phyloP scores from a whole-genome alignment of 1,140 invertebrate genomes.

The Arctopsyche grandis region DNA sequence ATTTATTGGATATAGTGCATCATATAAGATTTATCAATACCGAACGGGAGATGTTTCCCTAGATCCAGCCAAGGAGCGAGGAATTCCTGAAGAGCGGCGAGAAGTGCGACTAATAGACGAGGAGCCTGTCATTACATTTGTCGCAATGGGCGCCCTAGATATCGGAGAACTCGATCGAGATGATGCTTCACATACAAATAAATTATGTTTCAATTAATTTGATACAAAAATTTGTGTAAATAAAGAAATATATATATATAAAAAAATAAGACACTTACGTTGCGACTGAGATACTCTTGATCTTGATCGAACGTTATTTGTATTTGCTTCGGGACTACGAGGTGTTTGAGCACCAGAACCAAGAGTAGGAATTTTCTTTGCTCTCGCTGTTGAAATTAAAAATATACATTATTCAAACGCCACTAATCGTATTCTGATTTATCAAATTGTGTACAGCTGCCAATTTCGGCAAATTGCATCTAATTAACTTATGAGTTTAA shows the following conservation, averaged over 20 bases:
- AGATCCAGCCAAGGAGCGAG: constrained; percentile 73
- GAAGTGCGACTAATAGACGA: constrained; percentile 57
- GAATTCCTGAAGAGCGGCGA: constrained; percentile 75
- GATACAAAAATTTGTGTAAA: neutral
- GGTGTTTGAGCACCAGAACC: constrained; percentile 64
- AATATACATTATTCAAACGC: constrained; percentile 1
- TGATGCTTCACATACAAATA: constrained; percentile 68
- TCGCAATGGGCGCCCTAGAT: constrained; percentile 71
- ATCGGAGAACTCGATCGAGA: constrained; percentile 90
- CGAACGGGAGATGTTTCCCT: constrained; percentile 74
- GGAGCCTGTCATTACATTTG: constrained; percentile 36
- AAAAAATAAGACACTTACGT: constrained; percentile 72
- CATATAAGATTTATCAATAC: constrained; percentile 44
- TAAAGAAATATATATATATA: constrained; percentile 30
- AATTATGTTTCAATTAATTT: too few species aligned
- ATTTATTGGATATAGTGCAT: too few species aligned
- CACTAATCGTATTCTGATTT: too few species aligned
- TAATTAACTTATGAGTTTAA: too few species aligned
- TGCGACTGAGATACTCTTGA: constrained; percentile 89
- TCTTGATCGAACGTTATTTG: constrained; percentile 64
- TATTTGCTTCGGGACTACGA: constrained; percentile 75
- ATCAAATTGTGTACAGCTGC: too few species aligned
- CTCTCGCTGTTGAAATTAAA: constrained; percentile 66
- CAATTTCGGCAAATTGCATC: too few species aligned
- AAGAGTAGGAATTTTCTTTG: constrained; percentile 67